These are phyloP conservation scores for Chaetorhynchus papuensis DNA, from an alignment of 2,113 vertebrate species.

Conservation along the genomic window DNA sequence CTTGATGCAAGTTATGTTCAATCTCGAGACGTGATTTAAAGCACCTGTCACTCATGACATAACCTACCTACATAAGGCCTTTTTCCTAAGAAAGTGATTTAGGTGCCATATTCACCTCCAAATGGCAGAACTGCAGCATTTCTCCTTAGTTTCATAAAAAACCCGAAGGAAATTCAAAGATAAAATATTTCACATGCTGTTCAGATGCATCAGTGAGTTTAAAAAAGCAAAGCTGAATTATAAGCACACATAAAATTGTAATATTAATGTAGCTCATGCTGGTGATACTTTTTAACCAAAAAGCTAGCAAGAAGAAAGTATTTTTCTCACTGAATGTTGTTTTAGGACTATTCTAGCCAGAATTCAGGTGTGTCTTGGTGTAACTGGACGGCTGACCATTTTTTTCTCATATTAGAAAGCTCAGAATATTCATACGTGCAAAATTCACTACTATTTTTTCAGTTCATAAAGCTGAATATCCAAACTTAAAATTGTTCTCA, in stretches of 20 bases:
- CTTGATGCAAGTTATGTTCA: background rate
- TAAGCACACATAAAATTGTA: background rate
- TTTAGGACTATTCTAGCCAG: background rate
- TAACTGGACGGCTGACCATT: background rate
- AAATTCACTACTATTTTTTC: background rate
- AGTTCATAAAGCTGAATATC: background rate
- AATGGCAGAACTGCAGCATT: background rate
- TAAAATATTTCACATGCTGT: background rate
- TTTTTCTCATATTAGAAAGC: background rate
- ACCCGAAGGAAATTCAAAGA: background rate
- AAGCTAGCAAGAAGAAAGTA: background rate
- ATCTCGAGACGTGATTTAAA: background rate
- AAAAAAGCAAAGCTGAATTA: background rate
- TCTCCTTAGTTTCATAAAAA: background rate
- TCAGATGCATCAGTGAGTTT: background rate
- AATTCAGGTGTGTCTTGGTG: background rate
- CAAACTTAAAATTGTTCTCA: background rate
- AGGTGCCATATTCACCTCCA: background rate
- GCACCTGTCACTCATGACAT: background rate
- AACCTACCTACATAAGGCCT: background rate
- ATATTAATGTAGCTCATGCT: background rate
- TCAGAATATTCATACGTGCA: background rate
- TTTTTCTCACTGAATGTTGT: background rate
- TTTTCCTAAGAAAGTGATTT: background rate
- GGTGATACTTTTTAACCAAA: background rate